Evolutionary conservation across 2,797 vertebrate species (phyloP).

Genomic region (Danio albolineatus): DNA sequence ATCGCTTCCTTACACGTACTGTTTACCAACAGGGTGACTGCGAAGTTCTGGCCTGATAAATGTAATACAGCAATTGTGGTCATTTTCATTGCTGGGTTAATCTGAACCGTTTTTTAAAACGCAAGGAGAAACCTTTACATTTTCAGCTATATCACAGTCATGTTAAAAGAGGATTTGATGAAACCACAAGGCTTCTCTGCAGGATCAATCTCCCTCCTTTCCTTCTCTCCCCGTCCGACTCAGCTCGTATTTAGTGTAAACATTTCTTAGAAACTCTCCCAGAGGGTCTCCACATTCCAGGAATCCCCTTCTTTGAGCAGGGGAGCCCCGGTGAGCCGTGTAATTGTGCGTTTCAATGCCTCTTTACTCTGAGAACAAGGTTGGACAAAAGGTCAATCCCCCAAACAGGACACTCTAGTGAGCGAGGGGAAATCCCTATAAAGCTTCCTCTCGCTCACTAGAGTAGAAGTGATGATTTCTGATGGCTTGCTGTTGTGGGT

Average conservation of each 20-base stretch:
- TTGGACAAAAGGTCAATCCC: constrained; percentile 59
- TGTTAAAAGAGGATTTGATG: no score
- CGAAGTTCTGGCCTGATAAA: no score
- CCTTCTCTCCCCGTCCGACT: neutral
- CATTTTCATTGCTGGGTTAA: no score
- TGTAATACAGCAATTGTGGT: no score
- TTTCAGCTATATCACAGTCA: no score
- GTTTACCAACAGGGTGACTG: no score
- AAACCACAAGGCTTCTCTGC: neutral
- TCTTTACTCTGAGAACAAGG: constrained; percentile 49
- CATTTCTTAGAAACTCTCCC: constrained; percentile 70
- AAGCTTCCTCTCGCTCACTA: constrained; percentile 33
- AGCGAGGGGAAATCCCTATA: constrained; percentile 70
- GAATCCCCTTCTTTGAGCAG: constrained; percentile 59
- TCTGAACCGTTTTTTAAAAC: no score
- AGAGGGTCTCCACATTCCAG: constrained; percentile 64
- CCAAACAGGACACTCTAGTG: constrained; percentile 63
- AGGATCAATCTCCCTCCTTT: constrained; percentile 13
- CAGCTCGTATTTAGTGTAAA: constrained; percentile 60
- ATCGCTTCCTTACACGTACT: no score
- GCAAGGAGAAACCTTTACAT: no score
- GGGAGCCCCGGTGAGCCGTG: constrained; percentile 27
- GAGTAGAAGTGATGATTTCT: constrained; percentile 12
- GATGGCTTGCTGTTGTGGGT: constrained; percentile 9
- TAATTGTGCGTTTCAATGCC: constrained; percentile 55